These are phyloP conservation scores for Hystrix brachyura DNA, from an alignment of 2,113 vertebrate species.

Conservation along the genomic window DNA sequence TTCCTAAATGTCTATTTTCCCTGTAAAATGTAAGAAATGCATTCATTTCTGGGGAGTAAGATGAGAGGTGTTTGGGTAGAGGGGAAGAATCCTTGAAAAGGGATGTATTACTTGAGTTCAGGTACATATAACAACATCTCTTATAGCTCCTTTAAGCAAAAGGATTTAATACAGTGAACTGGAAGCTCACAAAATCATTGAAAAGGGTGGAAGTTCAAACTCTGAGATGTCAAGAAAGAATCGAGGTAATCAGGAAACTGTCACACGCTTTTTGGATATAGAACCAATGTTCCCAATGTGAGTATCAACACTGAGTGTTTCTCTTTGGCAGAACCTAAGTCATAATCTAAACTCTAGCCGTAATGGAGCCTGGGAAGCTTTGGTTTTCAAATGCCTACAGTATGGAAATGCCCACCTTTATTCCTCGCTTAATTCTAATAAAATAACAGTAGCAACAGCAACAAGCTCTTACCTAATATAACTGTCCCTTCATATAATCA, in stretches of 20 bases:
- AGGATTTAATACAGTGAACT: neutral
- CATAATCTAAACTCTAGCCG: neutral
- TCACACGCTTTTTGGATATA: neutral
- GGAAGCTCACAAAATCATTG: neutral
- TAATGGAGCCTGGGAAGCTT: neutral
- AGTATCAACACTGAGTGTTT: neutral
- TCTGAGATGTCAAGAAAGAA: neutral
- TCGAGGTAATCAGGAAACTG: neutral
- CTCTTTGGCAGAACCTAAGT: neutral
- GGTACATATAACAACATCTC: neutral
- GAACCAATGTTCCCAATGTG: neutral
- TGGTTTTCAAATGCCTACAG: neutral
- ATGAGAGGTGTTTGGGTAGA: neutral
- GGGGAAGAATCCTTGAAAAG: neutral
- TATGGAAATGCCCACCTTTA: neutral
- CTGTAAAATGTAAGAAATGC: neutral
- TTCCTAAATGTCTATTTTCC: neutral
- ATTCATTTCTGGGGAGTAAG: conserved; percentile 7
- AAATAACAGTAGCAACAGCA: neutral
- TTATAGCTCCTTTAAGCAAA: neutral
- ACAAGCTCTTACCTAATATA: neutral
- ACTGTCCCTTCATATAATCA: neutral
- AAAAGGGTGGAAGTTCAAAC: neutral
- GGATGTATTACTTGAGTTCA: neutral
- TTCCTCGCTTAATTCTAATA: neutral